A percentile compares a stretch with the other conserved stretches of the same genome.
Conservation (phyloP, 2,113 vertebrate species). For the Rallus limicola region DNA sequence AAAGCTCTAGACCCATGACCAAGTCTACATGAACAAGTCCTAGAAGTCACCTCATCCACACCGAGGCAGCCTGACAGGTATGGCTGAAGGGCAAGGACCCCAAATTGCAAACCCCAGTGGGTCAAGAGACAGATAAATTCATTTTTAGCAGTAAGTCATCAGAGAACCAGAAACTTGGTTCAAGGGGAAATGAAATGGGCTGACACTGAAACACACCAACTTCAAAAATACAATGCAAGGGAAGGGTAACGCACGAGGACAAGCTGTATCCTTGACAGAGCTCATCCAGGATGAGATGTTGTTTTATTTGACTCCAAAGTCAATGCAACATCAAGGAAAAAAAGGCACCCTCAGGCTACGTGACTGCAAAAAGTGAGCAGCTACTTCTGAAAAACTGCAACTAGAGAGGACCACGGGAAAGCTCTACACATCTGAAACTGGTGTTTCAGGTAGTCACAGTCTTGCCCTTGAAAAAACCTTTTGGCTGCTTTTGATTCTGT, state of each 20-base stretch:
- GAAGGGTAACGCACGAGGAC: neutral
- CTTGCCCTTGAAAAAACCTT: constrained; percentile 24
- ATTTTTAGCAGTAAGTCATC: neutral
- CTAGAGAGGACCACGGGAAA: neutral
- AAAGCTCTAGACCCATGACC: neutral
- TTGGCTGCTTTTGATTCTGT: constrained; percentile 3
- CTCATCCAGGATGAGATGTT: neutral
- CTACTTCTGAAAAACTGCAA: neutral
- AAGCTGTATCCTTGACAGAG: neutral
- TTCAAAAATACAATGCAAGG: neutral
- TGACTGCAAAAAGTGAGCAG: neutral
- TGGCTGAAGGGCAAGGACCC: neutral
- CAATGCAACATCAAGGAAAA: neutral
- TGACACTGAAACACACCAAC: neutral
- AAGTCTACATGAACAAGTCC: neutral
- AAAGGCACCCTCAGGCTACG: neutral
- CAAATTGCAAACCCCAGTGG: neutral
- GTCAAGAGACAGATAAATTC: neutral
- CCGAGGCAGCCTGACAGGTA: neutral
- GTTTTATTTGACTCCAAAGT: neutral
- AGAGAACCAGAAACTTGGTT: neutral
- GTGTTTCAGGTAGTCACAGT: neutral
- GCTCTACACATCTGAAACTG: neutral
- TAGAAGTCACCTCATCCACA: neutral
- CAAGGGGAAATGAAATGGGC: neutral